A percentile compares a stretch with the other conserved stretches of the same genome.
Evolutionary conservation across 2,797 vertebrate genomes (phyloP).

Genomic region (Chelidonichthys spinosus): DNA sequence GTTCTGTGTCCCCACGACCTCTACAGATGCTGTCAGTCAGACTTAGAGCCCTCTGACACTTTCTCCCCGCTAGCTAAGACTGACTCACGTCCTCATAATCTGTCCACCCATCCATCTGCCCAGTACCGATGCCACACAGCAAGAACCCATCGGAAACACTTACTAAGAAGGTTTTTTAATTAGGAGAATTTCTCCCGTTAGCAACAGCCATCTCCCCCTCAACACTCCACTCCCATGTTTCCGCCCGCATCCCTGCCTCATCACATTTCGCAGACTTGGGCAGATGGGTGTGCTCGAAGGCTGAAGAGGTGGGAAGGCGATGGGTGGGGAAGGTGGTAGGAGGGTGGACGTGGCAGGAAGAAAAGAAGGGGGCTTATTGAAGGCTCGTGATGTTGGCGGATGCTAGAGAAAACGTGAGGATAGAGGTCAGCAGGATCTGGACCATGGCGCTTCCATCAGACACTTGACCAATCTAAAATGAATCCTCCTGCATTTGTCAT

Average conservation of each 20-base stretch:
- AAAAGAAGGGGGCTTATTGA: constrained; percentile 19
- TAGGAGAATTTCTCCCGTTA: constrained; percentile 68
- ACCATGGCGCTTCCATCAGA: constrained; percentile 44
- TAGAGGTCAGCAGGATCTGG: constrained; percentile 51
- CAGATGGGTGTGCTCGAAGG: constrained; percentile 60
- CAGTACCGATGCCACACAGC: constrained; percentile 56
- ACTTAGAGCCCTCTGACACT: constrained; percentile 63
- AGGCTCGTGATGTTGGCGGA: constrained; percentile 50
- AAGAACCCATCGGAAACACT: constrained; percentile 58
- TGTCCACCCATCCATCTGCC: constrained; percentile 64
- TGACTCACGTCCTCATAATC: constrained; percentile 71
- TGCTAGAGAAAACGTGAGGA: constrained; percentile 25
- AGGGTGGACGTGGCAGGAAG: constrained; percentile 43
- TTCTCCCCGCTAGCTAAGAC: constrained; percentile 53
- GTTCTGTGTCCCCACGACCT: constrained; percentile 63
- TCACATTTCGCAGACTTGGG: constrained; percentile 69
- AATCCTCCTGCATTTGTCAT: constrained; percentile 55
- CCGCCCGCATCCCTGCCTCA: constrained; percentile 66
- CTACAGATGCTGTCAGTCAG: constrained; percentile 69
- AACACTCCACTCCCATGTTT: constrained; percentile 56
- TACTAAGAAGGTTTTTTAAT: constrained; percentile 67
- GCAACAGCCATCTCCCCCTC: constrained; percentile 61
- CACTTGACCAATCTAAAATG: constrained; percentile 45
- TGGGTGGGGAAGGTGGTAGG: constrained; percentile 50
- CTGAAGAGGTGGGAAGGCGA: constrained; percentile 57